Evolutionary conservation across 2,113 vertebrate species (phyloP), one percentile per base, ranked within the genome.

Genomic region (Rhegmatorhina hoffmannsi): DNA sequence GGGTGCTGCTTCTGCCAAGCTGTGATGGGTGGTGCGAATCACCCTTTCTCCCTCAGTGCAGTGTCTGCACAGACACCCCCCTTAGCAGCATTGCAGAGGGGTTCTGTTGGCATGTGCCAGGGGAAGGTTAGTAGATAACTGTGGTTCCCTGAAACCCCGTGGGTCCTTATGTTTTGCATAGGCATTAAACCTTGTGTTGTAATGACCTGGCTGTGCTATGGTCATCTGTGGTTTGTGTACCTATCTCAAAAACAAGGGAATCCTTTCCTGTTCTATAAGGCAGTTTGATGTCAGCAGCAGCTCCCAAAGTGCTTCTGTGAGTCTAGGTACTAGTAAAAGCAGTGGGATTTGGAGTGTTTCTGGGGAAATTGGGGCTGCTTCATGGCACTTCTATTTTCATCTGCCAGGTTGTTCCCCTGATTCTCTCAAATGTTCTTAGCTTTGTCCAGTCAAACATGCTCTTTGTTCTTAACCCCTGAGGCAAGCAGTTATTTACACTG

Each of bases 371-470:
- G 5, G 29, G 6, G 15, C 43, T 53, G 5, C 8, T 38, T 38
- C 1, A 1, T 25, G 21, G 7, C 24, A 44, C 0, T 0, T 13
- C 33, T 2, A 1, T 64, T 67, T 36, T 60, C 24, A 49, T 40
- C 5, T 28, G 40, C 33, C 34, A 9, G 10, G 16, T 33, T 66
- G 8, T 66, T 47, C 12, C 47, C 26, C 17, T 38, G 17, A 8
- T 64, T 60, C 17, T 47, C 11, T 76, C 11, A 4, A 9, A 14
- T 8, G 5, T 2, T 28, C 0, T 1, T 14, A 46, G 40, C 2
- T 33, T 15, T 75, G 34, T 17, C 33, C 31, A 36, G 58, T 59
- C 47, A 47, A 33, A 12, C 23, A 0, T 10, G 5, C 21, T 29
- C 25, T n/a, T 59, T 33, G 34, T 62, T 21, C 24, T 19, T 13